These are phyloP conservation scores for Heterohyrax brucei DNA, from an alignment of 2,797 vertebrate species.

Conservation along the genomic window DNA sequence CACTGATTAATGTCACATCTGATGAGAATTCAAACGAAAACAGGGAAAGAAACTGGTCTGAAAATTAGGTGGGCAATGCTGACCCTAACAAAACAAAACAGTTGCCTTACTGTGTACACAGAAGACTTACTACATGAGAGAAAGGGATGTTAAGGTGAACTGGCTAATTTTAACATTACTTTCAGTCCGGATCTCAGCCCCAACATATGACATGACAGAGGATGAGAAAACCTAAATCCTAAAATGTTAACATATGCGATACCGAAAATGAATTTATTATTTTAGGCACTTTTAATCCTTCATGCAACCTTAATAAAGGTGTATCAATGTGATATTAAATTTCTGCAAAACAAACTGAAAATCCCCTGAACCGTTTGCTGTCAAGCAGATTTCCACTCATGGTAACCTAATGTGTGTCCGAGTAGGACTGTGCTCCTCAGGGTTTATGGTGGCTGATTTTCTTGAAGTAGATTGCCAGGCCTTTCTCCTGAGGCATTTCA, in stretches of 20 bases:
- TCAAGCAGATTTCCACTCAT: neutral
- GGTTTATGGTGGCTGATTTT: neutral
- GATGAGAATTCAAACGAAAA: constrained; percentile 16
- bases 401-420: too few relatives aligned
- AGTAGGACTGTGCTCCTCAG: neutral
- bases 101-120: neutral
- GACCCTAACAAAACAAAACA: neutral
- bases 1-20: neutral
- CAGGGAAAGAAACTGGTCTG: neutral
- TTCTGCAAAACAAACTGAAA: constrained; percentile 27
- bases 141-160: neutral
- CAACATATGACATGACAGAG: neutral
- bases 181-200: neutral
- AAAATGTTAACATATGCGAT: neutral
- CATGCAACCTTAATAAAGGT: constrained; percentile 5
- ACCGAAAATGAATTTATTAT: neutral
- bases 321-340: neutral
- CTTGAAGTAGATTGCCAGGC: neutral
- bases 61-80: neutral
- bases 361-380: neutral
- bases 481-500: neutral
- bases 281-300: constrained; percentile 18
- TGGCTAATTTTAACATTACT: neutral
- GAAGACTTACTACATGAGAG: neutral
- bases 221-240: neutral